Evolutionary conservation across 1,140 invertebrate genomes (phyloP).

Genomic region (Eumeta japonica): DNA sequence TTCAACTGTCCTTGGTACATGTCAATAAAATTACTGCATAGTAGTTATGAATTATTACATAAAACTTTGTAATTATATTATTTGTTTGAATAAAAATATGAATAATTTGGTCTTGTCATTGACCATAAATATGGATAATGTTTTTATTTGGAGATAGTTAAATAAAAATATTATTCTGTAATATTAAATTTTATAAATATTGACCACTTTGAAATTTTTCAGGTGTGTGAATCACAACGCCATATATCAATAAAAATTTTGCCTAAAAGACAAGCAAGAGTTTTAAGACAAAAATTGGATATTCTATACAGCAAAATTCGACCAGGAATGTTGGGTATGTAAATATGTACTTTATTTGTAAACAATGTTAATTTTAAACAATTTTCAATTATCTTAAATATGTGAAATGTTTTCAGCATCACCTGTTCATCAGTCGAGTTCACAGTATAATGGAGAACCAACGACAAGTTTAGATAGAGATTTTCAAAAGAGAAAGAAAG

Average conservation of each 20-base stretch:
- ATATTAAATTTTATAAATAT: too few relatives aligned
- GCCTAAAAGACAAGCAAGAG: slow-evolving; percentile 83
- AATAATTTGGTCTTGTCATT: neutral
- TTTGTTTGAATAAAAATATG: too few relatives aligned
- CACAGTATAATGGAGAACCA: slow-evolving; percentile 54
- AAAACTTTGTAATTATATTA: too few relatives aligned
- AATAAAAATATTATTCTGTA: too few relatives aligned
- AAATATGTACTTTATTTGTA: slow-evolving; percentile 13
- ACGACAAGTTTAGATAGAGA: slow-evolving; percentile 62
- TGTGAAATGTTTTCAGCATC: slow-evolving; percentile 28
- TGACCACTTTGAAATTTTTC: slow-evolving; percentile 11
- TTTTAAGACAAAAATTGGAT: slow-evolving; percentile 65
- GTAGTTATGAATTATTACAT: too few relatives aligned
- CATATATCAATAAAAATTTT: slow-evolving; percentile 80
- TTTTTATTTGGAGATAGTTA: neutral
- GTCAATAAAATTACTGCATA: too few relatives aligned
- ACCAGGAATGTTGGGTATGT: slow-evolving; percentile 55
- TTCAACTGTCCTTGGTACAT: neutral
- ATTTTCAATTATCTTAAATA: slow-evolving; percentile 2
- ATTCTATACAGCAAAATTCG: slow-evolving; percentile 40
- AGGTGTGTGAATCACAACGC: slow-evolving; percentile 86
- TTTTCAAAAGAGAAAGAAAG: slow-evolving; percentile 60
- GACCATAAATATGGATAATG: neutral
- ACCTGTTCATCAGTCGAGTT: slow-evolving; percentile 32
- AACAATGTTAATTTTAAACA: slow-evolving; percentile 1